Percentiles rank a stretch among this genome's conserved stretches.
Conservation (phyloP, 1,140 invertebrate genomes). For the Drosophila mojavensis region DNA sequence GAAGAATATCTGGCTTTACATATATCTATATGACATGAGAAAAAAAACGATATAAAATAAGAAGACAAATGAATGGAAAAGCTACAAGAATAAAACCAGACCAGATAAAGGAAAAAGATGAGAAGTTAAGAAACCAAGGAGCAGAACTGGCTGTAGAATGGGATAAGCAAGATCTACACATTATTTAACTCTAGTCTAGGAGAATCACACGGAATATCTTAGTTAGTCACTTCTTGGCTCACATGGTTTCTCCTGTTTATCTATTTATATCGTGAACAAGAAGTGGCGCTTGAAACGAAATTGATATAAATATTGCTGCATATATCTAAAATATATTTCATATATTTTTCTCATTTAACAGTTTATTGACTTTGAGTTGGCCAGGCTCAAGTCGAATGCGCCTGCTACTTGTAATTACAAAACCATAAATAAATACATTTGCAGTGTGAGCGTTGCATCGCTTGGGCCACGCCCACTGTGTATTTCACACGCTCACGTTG, state of each 20-base stretch:
- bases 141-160: too few species aligned
- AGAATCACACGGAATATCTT: background rate
- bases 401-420: slow-evolving; percentile 50
- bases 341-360: background rate
- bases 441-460: background rate
- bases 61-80: too few species aligned
- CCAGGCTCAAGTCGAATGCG: background rate
- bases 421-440: slow-evolving; percentile 52
- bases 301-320: too few species aligned
- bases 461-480: slow-evolving; percentile 34
- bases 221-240: too few species aligned
- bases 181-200: background rate
- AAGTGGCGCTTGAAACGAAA: slow-evolving; percentile 33
- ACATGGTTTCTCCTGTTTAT: background rate
- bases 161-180: too few species aligned
- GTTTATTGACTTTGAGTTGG: slow-evolving; percentile 37
- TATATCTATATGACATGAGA: too few species aligned
- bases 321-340: slow-evolving; percentile 34
- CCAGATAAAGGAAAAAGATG: too few species aligned
- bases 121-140: too few species aligned
- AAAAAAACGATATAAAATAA: too few species aligned
- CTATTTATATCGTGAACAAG: slow-evolving; percentile 47
- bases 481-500: slow-evolving; percentile 61
- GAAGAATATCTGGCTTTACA: too few species aligned
- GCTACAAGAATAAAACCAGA: too few species aligned